Evolutionary conservation across 2,888 invertebrate species (phyloP).

Genomic region (Epirrhoe alternata): DNA sequence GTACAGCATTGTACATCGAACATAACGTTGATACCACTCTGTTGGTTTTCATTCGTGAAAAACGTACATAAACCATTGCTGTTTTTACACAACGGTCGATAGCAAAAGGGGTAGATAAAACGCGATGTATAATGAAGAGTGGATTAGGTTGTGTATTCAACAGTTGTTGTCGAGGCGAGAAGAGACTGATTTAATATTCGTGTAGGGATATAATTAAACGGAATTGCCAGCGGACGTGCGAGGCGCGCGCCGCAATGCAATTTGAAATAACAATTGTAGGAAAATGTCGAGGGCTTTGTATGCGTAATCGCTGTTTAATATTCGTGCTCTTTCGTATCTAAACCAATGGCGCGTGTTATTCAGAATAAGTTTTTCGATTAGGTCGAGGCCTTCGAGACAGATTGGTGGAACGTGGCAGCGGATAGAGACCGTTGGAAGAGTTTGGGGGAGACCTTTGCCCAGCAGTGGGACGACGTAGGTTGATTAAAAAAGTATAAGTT

Average conservation of each 20-base stretch:
- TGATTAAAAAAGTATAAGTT: no score
- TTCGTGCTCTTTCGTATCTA: not conserved
- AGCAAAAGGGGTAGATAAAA: constrained; percentile 5
- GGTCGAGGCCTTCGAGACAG: no score
- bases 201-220: constrained; percentile 40
- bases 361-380: no score
- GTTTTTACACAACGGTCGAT: constrained; percentile 7
- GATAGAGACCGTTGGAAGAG: no score
- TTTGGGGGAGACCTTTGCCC: no score
- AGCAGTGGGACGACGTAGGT: no score
- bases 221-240: constrained; percentile 31
- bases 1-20: constrained; percentile 22
- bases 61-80: constrained; percentile 14
- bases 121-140: constrained; percentile 21
- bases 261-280: constrained; percentile 21
- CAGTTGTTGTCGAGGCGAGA: constrained; percentile 30
- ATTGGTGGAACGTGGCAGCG: no score
- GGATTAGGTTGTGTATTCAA: constrained; percentile 26
- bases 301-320: not conserved
- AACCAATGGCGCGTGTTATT: no score
- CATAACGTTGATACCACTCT: not conserved
- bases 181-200: constrained; percentile 38
- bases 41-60: no score
- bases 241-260: constrained; percentile 16
- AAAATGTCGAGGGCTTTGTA: constrained; percentile 10